These are phyloP conservation scores for Octodonta nipae DNA, from an alignment of 2,888 invertebrate genomes.

Conservation along the genomic window DNA sequence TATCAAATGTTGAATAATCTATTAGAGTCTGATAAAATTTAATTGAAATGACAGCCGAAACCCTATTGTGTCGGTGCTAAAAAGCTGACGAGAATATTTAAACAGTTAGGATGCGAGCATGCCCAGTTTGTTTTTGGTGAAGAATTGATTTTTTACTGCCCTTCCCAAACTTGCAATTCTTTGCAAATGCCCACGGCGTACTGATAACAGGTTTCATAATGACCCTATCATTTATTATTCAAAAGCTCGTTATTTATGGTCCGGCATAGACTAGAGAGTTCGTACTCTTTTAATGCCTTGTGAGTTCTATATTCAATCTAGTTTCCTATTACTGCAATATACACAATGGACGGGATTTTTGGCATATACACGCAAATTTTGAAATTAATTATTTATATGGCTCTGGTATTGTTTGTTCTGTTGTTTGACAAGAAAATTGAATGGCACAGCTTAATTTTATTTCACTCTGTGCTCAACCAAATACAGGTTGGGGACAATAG, in stretches of 20 bases:
- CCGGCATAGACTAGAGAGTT: constrained; percentile 21
- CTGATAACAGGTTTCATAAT: constrained; percentile 28
- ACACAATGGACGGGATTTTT: too few species aligned
- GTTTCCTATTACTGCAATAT: constrained; percentile 11
- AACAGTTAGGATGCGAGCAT: constrained; percentile 16
- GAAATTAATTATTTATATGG: too few species aligned
- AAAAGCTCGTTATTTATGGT: constrained; percentile 24
- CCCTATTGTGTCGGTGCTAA: constrained; percentile 10
- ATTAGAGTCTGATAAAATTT: too few species aligned
- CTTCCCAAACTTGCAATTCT: constrained; percentile 29
- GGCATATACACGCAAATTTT: too few species aligned
- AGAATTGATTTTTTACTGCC: constrained; percentile 30
- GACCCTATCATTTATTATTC: constrained; percentile 26
- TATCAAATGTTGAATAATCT: too few species aligned
- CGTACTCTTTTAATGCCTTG: constrained; percentile 14
- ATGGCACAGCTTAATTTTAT: too few species aligned
- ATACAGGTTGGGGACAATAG: too few species aligned
- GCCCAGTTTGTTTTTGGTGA: constrained; percentile 20
- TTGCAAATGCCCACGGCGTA: constrained; percentile 25
- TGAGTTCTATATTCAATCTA: constrained; percentile 15
- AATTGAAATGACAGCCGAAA: neutral
- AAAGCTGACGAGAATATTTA: constrained; percentile 21
- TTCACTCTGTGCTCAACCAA: too few species aligned
- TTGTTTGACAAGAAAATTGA: too few species aligned
- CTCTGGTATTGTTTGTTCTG: too few species aligned